These are phyloP conservation scores for Serranus cabrilla DNA, from an alignment of 2,797 vertebrate species.

Conservation along the genomic window DNA sequence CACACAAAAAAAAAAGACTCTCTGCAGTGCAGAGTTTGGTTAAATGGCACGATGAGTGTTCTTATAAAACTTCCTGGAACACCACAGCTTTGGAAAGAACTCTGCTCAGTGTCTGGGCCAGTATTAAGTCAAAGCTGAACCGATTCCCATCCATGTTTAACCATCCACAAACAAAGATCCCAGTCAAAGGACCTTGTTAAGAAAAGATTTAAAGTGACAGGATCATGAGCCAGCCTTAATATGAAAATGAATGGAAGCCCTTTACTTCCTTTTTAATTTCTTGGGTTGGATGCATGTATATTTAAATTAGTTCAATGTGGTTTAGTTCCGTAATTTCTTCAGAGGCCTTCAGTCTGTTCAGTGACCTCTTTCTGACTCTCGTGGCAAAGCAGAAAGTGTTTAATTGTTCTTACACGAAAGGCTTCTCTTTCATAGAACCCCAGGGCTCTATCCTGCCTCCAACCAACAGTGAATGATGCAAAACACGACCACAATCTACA, in stretches of 20 bases:
- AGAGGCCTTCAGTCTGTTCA: background rate
- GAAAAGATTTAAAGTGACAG: background rate
- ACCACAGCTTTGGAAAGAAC: slow-evolving; percentile 48
- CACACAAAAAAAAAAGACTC: background rate
- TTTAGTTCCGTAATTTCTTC: background rate
- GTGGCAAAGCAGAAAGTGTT: background rate
- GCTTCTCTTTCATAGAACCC: background rate
- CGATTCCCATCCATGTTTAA: slow-evolving; percentile 1
- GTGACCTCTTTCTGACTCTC: background rate
- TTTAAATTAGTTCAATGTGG: background rate
- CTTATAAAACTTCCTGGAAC: slow-evolving; percentile 51
- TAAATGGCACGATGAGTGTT: slow-evolving; percentile 20
- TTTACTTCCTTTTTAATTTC: slow-evolving; percentile 8
- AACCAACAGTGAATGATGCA: background rate
- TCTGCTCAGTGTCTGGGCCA: background rate
- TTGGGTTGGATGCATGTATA: background rate
- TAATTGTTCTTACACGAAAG: too few relatives aligned
- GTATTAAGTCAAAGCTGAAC: slow-evolving; percentile 10
- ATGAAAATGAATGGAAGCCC: background rate
- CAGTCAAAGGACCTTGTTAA: slow-evolving; percentile 15
- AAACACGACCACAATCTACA: too few relatives aligned
- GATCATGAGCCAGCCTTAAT: background rate
- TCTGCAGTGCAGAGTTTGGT: slow-evolving; percentile 23
- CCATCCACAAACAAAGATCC: slow-evolving; percentile 25
- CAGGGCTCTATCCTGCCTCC: background rate